Evolutionary conservation across 1,140 invertebrate species (phyloP).

Genomic region (Potamilus streckersoni): DNA sequence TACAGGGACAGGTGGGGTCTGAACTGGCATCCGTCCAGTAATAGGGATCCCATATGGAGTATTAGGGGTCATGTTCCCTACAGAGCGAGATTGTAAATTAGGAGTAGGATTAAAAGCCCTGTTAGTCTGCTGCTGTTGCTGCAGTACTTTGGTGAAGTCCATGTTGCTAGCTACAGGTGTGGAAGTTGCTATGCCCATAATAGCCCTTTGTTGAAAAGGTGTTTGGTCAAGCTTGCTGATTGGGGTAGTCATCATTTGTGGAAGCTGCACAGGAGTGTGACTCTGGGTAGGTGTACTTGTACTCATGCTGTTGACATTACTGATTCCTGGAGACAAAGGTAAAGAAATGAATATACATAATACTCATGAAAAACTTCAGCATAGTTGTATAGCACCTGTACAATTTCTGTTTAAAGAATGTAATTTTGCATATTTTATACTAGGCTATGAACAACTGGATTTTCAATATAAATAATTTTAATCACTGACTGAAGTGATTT

Average conservation of each 20-base stretch:
- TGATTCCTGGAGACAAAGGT: not conserved
- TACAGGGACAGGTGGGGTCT: slow-evolving; percentile 8
- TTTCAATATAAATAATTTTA: too few relatives aligned
- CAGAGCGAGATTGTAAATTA: not conserved
- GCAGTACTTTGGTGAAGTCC: slow-evolving; percentile 25
- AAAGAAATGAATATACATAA: not conserved
- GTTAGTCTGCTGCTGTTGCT: slow-evolving; percentile 7
- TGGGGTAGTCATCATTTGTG: not conserved
- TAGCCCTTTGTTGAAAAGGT: slow-evolving; percentile 8
- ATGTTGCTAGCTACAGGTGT: slow-evolving; percentile 4
- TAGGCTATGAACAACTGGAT: too few relatives aligned
- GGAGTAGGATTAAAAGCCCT: slow-evolving; percentile 1
- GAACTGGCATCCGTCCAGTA: slow-evolving; percentile 19
- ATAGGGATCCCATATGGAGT: slow-evolving; percentile 24
- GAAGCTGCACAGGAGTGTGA: not conserved
- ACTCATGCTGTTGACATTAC: not conserved
- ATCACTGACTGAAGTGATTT: too few relatives aligned
- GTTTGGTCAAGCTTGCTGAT: not conserved
- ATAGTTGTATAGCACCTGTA: too few relatives aligned
- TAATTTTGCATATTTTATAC: too few relatives aligned
- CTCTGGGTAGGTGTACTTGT: not conserved
- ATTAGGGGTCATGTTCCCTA: not conserved
- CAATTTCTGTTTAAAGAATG: too few relatives aligned
- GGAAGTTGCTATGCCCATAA: slow-evolving; percentile 5
- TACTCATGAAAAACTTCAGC: not conserved